Conservation (phyloP, 2,113 vertebrate genomes). For the Clupea harengus region DNA sequence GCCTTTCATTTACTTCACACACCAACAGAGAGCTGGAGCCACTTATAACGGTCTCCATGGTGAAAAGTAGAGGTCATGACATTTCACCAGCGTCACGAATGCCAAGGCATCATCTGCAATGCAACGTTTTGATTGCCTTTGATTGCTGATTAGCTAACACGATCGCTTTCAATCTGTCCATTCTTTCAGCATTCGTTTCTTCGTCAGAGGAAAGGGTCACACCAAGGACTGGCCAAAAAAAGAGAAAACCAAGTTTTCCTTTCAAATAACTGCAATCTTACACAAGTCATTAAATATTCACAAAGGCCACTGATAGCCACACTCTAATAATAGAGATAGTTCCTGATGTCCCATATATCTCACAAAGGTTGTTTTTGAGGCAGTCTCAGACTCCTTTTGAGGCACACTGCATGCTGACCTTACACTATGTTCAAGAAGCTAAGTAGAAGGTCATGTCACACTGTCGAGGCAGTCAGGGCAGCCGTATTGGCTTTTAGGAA, state of each 20-base stretch:
- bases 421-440: neutral
- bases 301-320: conserved; percentile 10
- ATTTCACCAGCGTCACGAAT: neutral
- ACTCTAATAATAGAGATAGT: conserved; percentile 4
- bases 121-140: neutral
- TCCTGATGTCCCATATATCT: neutral
- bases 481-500: neutral
- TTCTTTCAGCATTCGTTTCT: neutral
- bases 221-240: conserved; percentile 1
- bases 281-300: conserved; percentile 18
- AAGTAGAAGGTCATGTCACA: conserved; percentile 3
- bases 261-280: conserved; percentile 15
- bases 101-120: neutral
- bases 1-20: neutral
- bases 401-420: neutral
- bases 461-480: neutral
- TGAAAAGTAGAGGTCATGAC: neutral
- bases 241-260: conserved; percentile 13
- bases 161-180: neutral
- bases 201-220: neutral
- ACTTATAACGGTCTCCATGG: neutral
- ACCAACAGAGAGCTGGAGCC: neutral
- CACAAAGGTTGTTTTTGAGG: neutral
- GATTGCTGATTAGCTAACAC: neutral
- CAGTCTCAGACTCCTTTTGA: neutral